Conservation (phyloP, 64 coral and sea anemone genomes). For the Stylophora pistillata region DNA sequence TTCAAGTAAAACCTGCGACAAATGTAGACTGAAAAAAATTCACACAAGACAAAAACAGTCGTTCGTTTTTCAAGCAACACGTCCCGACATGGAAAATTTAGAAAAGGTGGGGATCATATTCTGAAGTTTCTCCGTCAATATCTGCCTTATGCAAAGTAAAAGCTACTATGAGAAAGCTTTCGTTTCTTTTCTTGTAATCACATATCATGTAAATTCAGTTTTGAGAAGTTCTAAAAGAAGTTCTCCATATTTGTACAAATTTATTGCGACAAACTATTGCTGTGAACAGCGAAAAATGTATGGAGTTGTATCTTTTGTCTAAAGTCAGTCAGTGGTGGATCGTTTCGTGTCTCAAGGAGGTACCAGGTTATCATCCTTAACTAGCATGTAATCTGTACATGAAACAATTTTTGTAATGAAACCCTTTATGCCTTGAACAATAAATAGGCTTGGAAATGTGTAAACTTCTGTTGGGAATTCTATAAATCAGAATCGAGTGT, state of each 20-base stretch:
- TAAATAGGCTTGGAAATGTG: constrained; percentile 5
- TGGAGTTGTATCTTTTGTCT: background rate
- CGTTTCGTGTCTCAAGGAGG: background rate
- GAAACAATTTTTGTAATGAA: constrained; percentile 26
- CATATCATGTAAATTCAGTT: background rate
- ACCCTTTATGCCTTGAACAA: constrained; percentile 14
- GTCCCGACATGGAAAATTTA: too few species aligned
- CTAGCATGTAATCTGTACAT: background rate
- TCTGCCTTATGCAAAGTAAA: too few species aligned
- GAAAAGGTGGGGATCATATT: too few species aligned
- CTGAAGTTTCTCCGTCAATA: background rate
- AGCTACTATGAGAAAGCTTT: background rate
- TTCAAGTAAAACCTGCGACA: background rate
- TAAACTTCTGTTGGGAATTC: background rate
- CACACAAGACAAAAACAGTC: background rate
- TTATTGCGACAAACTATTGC: constrained; percentile 12
- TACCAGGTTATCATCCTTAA: background rate
- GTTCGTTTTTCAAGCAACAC: background rate
- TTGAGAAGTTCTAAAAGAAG: constrained; percentile 31
- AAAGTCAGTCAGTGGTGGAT: background rate
- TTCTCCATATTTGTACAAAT: constrained; percentile 25
- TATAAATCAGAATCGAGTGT: background rate
- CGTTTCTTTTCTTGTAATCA: background rate
- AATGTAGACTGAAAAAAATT: background rate
- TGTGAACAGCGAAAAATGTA: constrained; percentile 1